phyloP scores from a whole-genome alignment of 2,888 invertebrate species.

The Euzetes globulus region DNA sequence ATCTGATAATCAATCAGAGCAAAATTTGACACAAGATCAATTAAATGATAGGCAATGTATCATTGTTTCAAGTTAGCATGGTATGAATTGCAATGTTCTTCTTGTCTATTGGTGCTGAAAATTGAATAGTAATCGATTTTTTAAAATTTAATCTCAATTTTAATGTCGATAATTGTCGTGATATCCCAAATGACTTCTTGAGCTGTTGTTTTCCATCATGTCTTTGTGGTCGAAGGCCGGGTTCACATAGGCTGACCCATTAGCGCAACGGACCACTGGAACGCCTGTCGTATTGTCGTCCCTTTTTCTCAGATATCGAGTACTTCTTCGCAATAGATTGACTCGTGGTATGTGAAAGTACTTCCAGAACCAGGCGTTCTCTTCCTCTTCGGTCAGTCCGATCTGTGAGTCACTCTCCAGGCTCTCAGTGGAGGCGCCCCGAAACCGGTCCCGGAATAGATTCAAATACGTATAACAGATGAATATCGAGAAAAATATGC shows the following conservation, averaged over 20 bases:
- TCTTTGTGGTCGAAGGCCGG: constrained; percentile 26
- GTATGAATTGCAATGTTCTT: too few relatives aligned
- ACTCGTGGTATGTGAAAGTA: constrained; percentile 31
- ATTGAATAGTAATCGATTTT: too few relatives aligned
- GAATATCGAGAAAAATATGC: background rate
- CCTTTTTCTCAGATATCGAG: constrained; percentile 12
- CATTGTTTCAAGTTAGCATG: too few relatives aligned
- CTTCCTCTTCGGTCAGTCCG: background rate
- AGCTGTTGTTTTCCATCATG: background rate
- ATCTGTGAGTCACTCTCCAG: background rate
- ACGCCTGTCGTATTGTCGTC: background rate
- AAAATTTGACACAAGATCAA: too few relatives aligned
- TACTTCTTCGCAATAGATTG: constrained; percentile 21
- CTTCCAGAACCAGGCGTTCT: constrained; percentile 32
- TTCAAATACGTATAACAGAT: constrained; percentile 22
- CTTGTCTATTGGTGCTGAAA: too few relatives aligned
- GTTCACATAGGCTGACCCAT: constrained; percentile 20
- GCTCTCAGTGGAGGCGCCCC: background rate
- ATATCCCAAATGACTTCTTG: background rate
- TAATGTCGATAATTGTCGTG: background rate
- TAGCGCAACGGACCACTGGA: background rate
- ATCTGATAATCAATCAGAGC: too few relatives aligned
- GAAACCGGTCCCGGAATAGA: constrained; percentile 7
- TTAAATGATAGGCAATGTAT: too few relatives aligned
- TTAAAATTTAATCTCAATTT: background rate